These are phyloP conservation scores for Diaphora mendica DNA, from an alignment of 2,888 invertebrate species.

Conservation along the genomic window DNA sequence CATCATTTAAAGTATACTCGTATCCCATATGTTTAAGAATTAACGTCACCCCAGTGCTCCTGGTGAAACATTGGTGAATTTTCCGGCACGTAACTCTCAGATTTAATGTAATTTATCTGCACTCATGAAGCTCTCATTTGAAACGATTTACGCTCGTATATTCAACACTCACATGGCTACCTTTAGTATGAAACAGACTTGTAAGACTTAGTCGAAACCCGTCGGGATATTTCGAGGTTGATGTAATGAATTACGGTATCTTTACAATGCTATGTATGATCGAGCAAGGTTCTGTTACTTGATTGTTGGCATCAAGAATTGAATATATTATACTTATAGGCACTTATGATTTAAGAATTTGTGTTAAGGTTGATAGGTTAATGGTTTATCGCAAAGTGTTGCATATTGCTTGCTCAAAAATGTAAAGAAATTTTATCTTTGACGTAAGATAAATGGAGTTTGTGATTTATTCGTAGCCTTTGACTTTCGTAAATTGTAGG, in stretches of 20 bases:
- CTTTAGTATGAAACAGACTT: constrained; percentile 13
- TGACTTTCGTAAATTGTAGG: no score
- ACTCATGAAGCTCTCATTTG: constrained; percentile 75
- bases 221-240: constrained; percentile 6
- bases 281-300: not conserved
- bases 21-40: constrained; percentile 18
- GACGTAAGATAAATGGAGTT: no score
- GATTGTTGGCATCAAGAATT: not conserved
- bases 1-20: not conserved
- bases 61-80: constrained; percentile 69
- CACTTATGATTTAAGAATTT: not conserved
- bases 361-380: not conserved
- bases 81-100: constrained; percentile 72
- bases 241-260: not conserved
- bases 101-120: constrained; percentile 80
- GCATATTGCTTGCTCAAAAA: not conserved
- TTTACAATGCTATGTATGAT: not conserved
- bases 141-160: constrained; percentile 71
- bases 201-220: constrained; percentile 12
- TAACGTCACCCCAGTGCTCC: constrained; percentile 47
- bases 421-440: no score
- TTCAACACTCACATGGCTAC: constrained; percentile 49
- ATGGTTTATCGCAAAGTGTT: no score
- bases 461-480: no score
- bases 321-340: not conserved